These are phyloP conservation scores for Helicoverpa armigera DNA, from an alignment of 1,140 invertebrate genomes.

Conservation along the genomic window DNA sequence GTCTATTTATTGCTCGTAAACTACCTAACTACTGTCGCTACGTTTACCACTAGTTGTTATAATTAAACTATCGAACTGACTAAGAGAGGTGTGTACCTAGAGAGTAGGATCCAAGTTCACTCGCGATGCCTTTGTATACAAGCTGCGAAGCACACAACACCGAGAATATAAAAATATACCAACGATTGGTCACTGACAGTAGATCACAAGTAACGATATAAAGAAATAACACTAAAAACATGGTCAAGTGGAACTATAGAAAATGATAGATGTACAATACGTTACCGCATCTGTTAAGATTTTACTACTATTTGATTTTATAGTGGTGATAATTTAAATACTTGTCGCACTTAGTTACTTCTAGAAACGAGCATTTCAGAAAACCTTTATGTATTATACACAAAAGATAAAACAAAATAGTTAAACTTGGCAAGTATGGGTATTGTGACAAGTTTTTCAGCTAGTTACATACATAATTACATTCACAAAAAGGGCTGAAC, in stretches of 20 bases:
- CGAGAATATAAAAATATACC: slow-evolving; percentile 64
- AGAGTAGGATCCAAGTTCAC: slow-evolving; percentile 34
- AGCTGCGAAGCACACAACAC: slow-evolving; percentile 62
- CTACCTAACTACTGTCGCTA: slow-evolving; percentile 72
- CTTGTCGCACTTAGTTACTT: no score
- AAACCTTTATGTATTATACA: no score
- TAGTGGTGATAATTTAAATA: no score
- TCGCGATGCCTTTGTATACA: slow-evolving; percentile 49
- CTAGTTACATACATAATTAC: no score
- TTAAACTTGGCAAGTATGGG: no score
- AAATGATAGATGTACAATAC: no score
- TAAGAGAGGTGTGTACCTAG: slow-evolving; percentile 49
- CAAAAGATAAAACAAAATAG: no score
- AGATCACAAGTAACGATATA: background rate
- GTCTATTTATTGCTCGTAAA: slow-evolving; percentile 79
- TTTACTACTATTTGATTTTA: no score
- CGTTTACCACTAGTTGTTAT: slow-evolving; percentile 52
- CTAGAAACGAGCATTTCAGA: no score
- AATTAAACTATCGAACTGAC: slow-evolving; percentile 41
- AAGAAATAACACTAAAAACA: background rate
- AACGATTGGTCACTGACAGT: slow-evolving; percentile 56
- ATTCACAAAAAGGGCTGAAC: no score
- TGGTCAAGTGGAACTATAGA: background rate
- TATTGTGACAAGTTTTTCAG: no score
- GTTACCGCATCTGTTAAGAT: no score